Percentiles rank a stretch among this genome's conserved stretches.
Evolutionary conservation across 2,888 invertebrate species (phyloP).

Genomic region (Ganaspis brasiliensis): DNA sequence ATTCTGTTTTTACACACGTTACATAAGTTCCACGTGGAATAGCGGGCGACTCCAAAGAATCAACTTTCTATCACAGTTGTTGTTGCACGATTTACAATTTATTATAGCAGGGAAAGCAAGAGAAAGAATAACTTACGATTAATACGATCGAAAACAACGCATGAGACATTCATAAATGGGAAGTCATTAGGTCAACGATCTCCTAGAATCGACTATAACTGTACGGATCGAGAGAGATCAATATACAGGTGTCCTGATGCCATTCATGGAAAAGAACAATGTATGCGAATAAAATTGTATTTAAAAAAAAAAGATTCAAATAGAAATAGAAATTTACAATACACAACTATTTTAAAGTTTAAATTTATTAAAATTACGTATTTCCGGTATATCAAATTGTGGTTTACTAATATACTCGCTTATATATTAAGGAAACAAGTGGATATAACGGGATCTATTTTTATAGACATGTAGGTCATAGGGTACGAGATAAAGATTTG

Average conservation of each 20-base stretch:
- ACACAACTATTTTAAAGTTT: no score
- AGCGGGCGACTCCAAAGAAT: constrained; percentile 25
- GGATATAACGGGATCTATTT: no score
- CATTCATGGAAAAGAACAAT: no score
- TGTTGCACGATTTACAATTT: constrained; percentile 42
- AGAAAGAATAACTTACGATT: constrained; percentile 34
- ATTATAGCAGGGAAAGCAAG: constrained; percentile 31
- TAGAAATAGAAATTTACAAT: no score
- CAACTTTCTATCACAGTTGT: constrained; percentile 41
- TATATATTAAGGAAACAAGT: no score
- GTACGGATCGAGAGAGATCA: constrained; percentile 5
- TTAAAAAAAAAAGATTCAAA: no score
- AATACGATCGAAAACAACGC: constrained; percentile 23
- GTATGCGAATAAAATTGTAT: background rate
- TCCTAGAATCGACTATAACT: background rate
- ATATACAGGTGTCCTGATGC: constrained; percentile 5
- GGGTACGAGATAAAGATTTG: no score
- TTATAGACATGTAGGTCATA: no score
- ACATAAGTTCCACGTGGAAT: constrained; percentile 35
- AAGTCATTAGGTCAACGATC: constrained; percentile 11
- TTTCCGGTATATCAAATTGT: no score
- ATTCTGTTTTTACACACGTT: constrained; percentile 15
- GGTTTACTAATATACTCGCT: no score
- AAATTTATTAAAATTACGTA: no score
- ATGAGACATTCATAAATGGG: constrained; percentile 24